Evolutionary conservation across 2,888 invertebrate genomes (phyloP).

Genomic region (Drosophila melanosoma): DNA sequence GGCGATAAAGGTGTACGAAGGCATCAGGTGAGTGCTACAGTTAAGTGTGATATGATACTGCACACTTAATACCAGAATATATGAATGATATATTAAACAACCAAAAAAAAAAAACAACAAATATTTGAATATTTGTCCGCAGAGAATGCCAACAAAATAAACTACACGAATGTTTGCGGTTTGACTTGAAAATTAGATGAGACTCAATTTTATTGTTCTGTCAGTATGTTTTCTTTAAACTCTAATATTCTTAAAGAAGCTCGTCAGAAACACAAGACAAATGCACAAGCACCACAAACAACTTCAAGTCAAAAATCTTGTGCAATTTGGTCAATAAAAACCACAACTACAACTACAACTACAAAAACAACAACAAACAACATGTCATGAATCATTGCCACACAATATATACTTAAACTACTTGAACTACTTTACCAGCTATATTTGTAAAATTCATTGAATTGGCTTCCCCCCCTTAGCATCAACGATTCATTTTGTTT

Average conservation of each 20-base stretch:
- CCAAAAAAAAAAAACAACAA: constrained; percentile 8
- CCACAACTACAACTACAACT: constrained; percentile 25
- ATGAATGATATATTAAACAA: constrained; percentile 17
- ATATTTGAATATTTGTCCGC: constrained; percentile 45
- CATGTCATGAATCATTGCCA: constrained; percentile 66
- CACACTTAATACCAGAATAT: constrained; percentile 43
- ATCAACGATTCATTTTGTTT: constrained; percentile 55
- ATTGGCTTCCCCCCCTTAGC: constrained; percentile 49
- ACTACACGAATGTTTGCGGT: constrained; percentile 50
- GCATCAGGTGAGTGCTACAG: constrained; percentile 86
- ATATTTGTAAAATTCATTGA: constrained; percentile 45
- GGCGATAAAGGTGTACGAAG: constrained; percentile 89
- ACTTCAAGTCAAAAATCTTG: constrained; percentile 34
- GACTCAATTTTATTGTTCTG: constrained; percentile 33
- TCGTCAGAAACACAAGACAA: constrained; percentile 27
- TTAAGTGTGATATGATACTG: constrained; percentile 50
- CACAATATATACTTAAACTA: constrained; percentile 38
- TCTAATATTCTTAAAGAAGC: constrained; percentile 5
- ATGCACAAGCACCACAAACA: constrained; percentile 38
- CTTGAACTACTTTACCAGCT: constrained; percentile 12
- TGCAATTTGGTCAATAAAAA: constrained; percentile 53
- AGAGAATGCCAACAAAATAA: constrained; percentile 66
- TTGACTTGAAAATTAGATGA: constrained; percentile 44
- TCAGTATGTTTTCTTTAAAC: constrained; percentile 5
- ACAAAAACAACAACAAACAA: constrained; percentile 29